Conservation (phyloP, 2,888 invertebrate genomes). For the Kryphioiulus occultus region DNA sequence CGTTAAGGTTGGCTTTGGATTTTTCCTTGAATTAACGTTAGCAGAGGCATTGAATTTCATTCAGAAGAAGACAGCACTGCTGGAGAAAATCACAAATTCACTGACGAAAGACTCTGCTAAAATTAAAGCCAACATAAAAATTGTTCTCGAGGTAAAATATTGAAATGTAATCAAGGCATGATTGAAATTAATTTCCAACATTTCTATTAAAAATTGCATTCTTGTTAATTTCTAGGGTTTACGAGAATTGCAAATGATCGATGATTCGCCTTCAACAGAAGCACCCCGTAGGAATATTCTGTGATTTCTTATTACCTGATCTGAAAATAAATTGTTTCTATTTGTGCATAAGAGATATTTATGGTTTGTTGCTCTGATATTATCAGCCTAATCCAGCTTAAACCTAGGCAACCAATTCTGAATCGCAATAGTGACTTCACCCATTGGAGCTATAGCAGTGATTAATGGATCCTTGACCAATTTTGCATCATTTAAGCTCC, state of each 20-base stretch:
- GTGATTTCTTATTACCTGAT: neutral
- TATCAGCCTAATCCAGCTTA: neutral
- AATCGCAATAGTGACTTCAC: neutral
- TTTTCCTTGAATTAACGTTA: conserved; percentile 75
- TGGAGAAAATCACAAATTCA: conserved; percentile 71
- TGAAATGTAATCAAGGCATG: neutral
- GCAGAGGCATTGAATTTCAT: conserved; percentile 76
- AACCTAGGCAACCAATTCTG: conserved; percentile 26
- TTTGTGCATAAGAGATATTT: neutral
- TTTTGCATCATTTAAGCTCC: neutral
- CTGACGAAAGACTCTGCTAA: conserved; percentile 73
- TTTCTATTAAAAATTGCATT: neutral
- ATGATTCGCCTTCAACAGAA: neutral
- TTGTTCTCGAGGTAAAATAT: conserved; percentile 70
- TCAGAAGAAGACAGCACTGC: conserved; percentile 72
- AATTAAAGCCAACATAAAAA: conserved; percentile 79
- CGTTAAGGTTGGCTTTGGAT: conserved; percentile 77
- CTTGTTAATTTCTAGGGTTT: conserved; percentile 43
- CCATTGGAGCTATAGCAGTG: conserved; percentile 44
- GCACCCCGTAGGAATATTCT: neutral
- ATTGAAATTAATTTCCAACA: neutral
- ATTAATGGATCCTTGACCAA: neutral
- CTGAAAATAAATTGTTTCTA: neutral
- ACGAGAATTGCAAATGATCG: conserved; percentile 38
- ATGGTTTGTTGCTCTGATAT: neutral